A percentile compares a stretch with the other conserved stretches of the same genome.
These are phyloP conservation scores for Eupithecia abbreviata DNA, from an alignment of 2,888 invertebrate species.

Conservation along the genomic window DNA sequence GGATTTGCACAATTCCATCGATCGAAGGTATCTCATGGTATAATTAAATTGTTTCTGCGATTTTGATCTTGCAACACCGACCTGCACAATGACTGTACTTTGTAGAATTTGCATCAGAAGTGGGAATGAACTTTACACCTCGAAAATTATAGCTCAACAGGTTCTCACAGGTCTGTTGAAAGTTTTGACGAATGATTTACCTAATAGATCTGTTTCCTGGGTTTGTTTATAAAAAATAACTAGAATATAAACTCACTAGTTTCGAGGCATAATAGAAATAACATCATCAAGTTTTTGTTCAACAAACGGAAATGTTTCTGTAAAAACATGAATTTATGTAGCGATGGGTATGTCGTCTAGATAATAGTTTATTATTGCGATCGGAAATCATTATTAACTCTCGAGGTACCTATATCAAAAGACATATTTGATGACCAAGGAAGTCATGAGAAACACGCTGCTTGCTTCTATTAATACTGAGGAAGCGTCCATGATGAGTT, in stretches of 20 bases:
- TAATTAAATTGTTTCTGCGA: constrained; percentile 53
- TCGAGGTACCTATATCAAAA: neutral
- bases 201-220: neutral
- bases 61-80: constrained; percentile 40
- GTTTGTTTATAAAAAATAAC: neutral
- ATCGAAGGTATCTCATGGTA: constrained; percentile 42
- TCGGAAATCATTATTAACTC: constrained; percentile 12
- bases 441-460: constrained; percentile 4
- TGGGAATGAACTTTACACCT: constrained; percentile 38
- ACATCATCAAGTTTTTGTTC: constrained; percentile 2
- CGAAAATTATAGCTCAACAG: constrained; percentile 24
- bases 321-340: neutral
- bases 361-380: neutral
- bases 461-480: constrained; percentile 11
- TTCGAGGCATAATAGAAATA: neutral
- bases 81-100: constrained; percentile 40
- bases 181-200: constrained; percentile 5
- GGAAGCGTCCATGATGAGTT: neutral
- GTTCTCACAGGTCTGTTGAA: constrained; percentile 28
- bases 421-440: constrained; percentile 7
- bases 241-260: neutral
- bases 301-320: constrained; percentile 6
- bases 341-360: neutral
- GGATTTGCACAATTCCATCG: constrained; percentile 51
- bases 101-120: constrained; percentile 40